phyloP scores from a whole-genome alignment of 2,113 vertebrate species.

The Oenanthe melanoleuca region DNA sequence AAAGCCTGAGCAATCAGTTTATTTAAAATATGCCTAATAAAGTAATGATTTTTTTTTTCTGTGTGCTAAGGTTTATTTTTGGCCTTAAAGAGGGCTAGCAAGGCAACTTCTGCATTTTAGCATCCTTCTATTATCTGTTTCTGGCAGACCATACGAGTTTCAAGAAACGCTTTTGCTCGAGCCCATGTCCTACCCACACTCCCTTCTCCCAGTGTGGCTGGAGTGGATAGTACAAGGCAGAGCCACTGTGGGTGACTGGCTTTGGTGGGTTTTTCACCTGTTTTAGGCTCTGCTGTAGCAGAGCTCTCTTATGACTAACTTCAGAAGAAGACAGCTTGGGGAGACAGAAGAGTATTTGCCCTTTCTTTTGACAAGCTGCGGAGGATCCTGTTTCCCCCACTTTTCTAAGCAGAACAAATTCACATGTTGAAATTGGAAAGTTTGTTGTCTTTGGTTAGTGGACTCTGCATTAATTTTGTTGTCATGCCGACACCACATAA shows the following conservation, averaged over 20 bases:
- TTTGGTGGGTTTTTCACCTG: fast-evolving
- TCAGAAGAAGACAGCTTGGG: not conserved
- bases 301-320: not conserved
- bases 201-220: not conserved
- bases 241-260: too few species aligned
- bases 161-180: not conserved
- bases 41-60: not conserved
- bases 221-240: not conserved
- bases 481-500: not conserved
- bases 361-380: not conserved
- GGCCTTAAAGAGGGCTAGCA: not conserved
- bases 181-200: not conserved
- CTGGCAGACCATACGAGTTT: not conserved
- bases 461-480: not conserved
- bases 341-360: not conserved
- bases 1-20: not conserved
- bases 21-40: not conserved
- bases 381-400: not conserved
- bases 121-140: not conserved
- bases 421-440: not conserved
- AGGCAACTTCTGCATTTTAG: not conserved
- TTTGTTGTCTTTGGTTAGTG: not conserved
- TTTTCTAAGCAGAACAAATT: not conserved
- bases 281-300: not conserved
- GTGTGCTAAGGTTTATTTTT: not conserved